A percentile compares a stretch with the other conserved stretches of the same genome.
These are phyloP conservation scores for Sussaba pulchella DNA, from an alignment of 2,888 invertebrate genomes.

Conservation along the genomic window DNA sequence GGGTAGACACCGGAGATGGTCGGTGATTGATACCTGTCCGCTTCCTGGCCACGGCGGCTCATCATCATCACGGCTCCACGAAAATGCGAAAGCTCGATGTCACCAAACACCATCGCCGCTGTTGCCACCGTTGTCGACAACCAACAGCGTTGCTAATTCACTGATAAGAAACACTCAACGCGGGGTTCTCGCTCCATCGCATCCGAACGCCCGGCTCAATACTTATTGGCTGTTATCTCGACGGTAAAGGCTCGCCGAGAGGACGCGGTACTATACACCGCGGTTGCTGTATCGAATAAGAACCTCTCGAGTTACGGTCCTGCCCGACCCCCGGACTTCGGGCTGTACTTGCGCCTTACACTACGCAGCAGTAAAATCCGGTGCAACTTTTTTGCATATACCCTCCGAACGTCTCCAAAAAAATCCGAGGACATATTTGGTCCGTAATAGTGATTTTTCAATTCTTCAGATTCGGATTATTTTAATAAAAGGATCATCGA, in stretches of 20 bases:
- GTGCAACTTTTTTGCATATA: not conserved
- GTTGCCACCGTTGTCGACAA: conserved; percentile 68
- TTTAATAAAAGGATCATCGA: too few species aligned
- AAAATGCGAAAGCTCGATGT: conserved; percentile 60
- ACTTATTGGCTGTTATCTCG: conserved; percentile 80
- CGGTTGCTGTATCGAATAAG: conserved; percentile 69
- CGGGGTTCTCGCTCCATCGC: conserved; percentile 66
- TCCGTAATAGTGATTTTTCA: too few species aligned
- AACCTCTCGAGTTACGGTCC: conserved; percentile 45
- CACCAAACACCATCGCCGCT: conserved; percentile 54
- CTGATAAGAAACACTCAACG: conserved; percentile 81
- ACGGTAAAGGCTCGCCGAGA: conserved; percentile 63
- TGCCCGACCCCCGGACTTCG: not conserved
- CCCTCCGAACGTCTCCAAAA: not conserved
- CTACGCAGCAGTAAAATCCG: conserved; percentile 32
- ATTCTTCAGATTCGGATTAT: too few species aligned
- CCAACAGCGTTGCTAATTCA: conserved; percentile 78
- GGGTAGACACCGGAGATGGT: conserved; percentile 68
- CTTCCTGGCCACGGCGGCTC: conserved; percentile 75
- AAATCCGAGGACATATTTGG: too few species aligned
- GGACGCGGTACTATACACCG: conserved; percentile 45
- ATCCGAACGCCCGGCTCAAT: conserved; percentile 69
- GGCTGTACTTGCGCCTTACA: conserved; percentile 18
- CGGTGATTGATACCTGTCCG: conserved; percentile 77
- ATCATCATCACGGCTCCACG: conserved; percentile 78